phyloP scores from a whole-genome alignment of 1,140 invertebrate species.

The Atta texana region DNA sequence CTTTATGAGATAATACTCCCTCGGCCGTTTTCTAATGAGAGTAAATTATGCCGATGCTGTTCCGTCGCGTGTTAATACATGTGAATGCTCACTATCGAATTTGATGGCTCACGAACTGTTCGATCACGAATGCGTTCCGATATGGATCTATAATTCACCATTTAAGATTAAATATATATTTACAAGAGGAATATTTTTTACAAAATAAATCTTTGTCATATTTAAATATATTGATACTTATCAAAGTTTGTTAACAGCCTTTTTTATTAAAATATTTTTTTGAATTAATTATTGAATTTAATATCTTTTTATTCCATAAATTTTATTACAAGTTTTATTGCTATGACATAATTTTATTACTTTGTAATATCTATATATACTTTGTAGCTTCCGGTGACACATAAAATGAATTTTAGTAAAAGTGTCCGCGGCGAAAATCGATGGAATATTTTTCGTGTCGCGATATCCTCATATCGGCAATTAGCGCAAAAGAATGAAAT shows the following conservation, averaged over 20 bases:
- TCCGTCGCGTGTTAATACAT: neutral
- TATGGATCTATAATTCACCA: neutral
- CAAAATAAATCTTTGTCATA: neutral
- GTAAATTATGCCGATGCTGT: constrained; percentile 56
- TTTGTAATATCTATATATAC: too few relatives aligned
- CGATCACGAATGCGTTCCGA: neutral
- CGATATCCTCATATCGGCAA: constrained; percentile 35
- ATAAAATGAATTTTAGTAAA: constrained; percentile 51
- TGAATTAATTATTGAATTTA: neutral
- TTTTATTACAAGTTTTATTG: constrained; percentile 9
- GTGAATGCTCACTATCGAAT: neutral
- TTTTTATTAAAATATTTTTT: constrained; percentile 18
- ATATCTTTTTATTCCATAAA: neutral
- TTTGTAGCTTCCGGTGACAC: neutral
- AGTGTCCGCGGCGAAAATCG: constrained; percentile 22
- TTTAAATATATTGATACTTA: neutral
- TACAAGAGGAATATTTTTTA: neutral
- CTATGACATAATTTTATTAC: constrained; percentile 37
- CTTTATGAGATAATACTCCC: constrained; percentile 70
- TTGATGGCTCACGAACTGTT: neutral
- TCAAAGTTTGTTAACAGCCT: neutral
- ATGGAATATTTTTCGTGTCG: constrained; percentile 43
- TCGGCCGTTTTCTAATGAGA: constrained; percentile 54
- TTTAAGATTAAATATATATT: neutral
- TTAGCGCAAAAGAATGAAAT: constrained; percentile 16